Conservation (phyloP, 2,888 invertebrate species). For the Toxonevra muliebris region DNA sequence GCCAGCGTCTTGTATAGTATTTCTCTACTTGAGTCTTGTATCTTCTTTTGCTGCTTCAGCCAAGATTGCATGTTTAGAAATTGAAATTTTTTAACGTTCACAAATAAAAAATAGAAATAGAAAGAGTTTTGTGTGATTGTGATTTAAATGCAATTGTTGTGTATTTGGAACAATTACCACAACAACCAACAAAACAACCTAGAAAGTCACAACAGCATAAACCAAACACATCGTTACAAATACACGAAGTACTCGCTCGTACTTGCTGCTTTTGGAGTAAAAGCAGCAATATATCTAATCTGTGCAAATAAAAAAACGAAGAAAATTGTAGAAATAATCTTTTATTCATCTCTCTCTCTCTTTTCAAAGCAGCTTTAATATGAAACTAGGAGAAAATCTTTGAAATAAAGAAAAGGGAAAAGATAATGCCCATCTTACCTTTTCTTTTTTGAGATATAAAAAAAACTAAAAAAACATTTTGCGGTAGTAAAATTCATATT, state of each 20-base stretch:
- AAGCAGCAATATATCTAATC: background rate
- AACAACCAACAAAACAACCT: background rate
- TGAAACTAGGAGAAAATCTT: background rate
- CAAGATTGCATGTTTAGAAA: background rate
- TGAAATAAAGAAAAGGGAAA: background rate
- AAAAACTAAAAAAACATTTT: background rate
- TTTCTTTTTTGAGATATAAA: no score
- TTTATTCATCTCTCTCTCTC: no score
- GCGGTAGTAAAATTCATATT: no score
- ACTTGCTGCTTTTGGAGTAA: no score
- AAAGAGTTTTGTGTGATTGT: conserved; percentile 2
- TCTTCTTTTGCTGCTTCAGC: background rate
- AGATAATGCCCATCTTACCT: background rate
- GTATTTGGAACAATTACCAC: conserved; percentile 8
- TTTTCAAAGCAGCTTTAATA: background rate
- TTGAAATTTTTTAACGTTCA: conserved; percentile 1
- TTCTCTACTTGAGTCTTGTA: no score
- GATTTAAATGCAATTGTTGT: conserved; percentile 13
- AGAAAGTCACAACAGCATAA: conserved; percentile 5
- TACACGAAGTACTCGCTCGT: background rate
- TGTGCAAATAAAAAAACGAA: no score
- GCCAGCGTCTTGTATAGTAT: background rate
- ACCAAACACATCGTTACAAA: conserved; percentile 3
- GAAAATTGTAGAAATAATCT: no score
- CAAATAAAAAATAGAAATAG: background rate